phyloP scores from a whole-genome alignment of 2,888 invertebrate genomes.

The Nymphalis polychloros region DNA sequence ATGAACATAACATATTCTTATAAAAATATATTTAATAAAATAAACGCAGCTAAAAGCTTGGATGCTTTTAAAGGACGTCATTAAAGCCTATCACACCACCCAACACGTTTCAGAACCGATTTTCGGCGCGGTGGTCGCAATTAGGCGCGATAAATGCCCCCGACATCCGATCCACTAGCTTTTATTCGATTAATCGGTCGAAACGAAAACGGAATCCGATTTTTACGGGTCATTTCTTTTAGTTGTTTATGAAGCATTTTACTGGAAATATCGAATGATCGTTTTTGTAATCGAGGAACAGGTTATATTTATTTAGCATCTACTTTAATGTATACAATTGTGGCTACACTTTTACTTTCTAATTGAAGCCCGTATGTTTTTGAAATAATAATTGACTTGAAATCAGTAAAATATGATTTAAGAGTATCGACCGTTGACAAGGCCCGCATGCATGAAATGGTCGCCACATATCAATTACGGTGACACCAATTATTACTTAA shows the following conservation, averaged over 20 bases:
- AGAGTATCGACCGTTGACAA: conserved; percentile 52
- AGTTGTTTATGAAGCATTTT: conserved; percentile 68
- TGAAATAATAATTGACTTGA: conserved; percentile 57
- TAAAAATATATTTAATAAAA: not conserved
- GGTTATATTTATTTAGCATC: conserved; percentile 13
- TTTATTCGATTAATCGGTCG: conserved; percentile 72
- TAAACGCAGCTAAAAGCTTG: not conserved
- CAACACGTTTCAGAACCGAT: conserved; percentile 60
- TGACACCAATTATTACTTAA: conserved; percentile 67
- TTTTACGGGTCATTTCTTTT: conserved; percentile 68
- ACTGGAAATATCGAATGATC: conserved; percentile 54
- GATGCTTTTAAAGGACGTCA: conserved; percentile 27
- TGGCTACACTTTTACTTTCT: conserved; percentile 14
- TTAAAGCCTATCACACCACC: conserved; percentile 59
- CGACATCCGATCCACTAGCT: conserved; percentile 68
- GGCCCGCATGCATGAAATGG: conserved; percentile 71
- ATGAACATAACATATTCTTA: not conserved
- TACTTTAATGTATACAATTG: not conserved
- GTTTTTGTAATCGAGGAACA: conserved; percentile 23
- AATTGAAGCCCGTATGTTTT: conserved; percentile 60
- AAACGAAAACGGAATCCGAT: conserved; percentile 66
- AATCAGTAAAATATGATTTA: conserved; percentile 62
- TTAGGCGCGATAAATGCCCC: conserved; percentile 76
- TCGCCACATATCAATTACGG: conserved; percentile 75
- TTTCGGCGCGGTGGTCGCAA: conserved; percentile 72